These are phyloP conservation scores for Chrysolina americana DNA, from an alignment of 2,888 invertebrate genomes.

Conservation along the genomic window DNA sequence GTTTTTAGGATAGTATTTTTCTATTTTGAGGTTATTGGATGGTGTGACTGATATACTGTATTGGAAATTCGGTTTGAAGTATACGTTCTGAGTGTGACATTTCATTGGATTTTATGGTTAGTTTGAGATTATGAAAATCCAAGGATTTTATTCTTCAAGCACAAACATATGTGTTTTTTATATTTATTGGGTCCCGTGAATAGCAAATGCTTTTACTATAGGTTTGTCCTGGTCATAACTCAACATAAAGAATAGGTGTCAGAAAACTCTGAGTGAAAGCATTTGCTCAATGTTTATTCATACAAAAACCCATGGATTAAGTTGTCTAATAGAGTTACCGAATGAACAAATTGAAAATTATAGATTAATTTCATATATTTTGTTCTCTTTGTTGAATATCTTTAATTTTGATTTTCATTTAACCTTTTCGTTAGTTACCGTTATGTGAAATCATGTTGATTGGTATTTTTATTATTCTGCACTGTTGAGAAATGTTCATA, in stretches of 20 bases:
- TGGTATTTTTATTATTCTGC: not conserved
- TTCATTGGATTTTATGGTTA: not conserved
- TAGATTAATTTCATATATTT: no score
- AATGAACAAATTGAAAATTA: not conserved
- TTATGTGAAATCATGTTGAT: not conserved
- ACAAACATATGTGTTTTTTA: no score
- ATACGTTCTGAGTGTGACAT: conserved; percentile 1
- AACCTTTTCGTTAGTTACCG: not conserved
- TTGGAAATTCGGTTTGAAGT: not conserved
- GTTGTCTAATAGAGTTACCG: not conserved
- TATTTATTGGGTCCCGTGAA: no score
- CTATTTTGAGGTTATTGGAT: conserved; percentile 30
- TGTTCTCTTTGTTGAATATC: not conserved
- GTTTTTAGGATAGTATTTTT: conserved; percentile 41
- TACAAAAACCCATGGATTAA: not conserved
- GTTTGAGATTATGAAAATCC: not conserved
- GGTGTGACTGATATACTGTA: conserved; percentile 28
- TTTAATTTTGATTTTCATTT: not conserved
- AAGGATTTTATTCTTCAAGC: no score
- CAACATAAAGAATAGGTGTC: no score
- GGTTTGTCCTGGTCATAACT: no score
- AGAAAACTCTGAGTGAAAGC: no score
- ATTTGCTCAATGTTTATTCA: no score
- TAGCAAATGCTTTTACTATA: no score
- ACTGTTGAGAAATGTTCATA: not conserved